These are phyloP conservation scores for Drosophila buzzatii DNA, from an alignment of 2,888 invertebrate species.

Conservation along the genomic window DNA sequence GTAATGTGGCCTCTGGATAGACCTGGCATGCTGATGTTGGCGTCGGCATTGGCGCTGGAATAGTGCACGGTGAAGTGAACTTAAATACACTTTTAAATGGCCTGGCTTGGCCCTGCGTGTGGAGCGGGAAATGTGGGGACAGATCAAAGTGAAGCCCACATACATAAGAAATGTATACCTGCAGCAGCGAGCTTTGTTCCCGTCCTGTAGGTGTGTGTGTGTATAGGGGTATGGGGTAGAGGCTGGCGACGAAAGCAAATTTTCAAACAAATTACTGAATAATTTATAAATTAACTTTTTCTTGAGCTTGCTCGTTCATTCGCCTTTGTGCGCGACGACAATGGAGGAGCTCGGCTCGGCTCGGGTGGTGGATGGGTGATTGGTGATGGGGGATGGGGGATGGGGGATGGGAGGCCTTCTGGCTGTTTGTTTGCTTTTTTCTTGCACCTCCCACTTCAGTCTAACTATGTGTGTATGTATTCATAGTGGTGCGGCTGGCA, in stretches of 20 bases:
- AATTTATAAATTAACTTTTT: constrained; percentile 80
- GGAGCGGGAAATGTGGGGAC: constrained; percentile 15
- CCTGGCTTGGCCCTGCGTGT: constrained; percentile 17
- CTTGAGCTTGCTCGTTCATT: constrained; percentile 47
- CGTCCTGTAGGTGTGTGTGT: constrained; percentile 19
- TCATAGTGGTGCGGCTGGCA: constrained; percentile 35
- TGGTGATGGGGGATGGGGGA: neutral
- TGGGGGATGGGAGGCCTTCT: constrained; percentile 26
- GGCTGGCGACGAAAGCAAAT: constrained; percentile 63
- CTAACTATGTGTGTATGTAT: constrained; percentile 10
- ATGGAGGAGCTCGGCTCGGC: constrained; percentile 29
- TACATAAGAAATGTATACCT: constrained; percentile 73
- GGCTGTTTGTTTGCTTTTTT: constrained; percentile 39
- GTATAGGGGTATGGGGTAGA: constrained; percentile 7
- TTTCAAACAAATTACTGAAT: constrained; percentile 83
- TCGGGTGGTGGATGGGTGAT: neutral
- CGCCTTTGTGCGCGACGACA: constrained; percentile 63
- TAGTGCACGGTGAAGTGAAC: constrained; percentile 63
- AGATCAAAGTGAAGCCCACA: constrained; percentile 65
- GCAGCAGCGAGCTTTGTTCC: constrained; percentile 39
- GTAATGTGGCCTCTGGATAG: constrained; percentile 21
- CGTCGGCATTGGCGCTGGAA: constrained; percentile 40
- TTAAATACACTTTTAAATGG: constrained; percentile 76
- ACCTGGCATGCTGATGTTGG: constrained; percentile 18
- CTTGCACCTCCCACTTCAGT: constrained; percentile 40